These are phyloP conservation scores for Steinernema carpocapsae DNA, from an alignment of 2,888 invertebrate species.

Conservation along the genomic window DNA sequence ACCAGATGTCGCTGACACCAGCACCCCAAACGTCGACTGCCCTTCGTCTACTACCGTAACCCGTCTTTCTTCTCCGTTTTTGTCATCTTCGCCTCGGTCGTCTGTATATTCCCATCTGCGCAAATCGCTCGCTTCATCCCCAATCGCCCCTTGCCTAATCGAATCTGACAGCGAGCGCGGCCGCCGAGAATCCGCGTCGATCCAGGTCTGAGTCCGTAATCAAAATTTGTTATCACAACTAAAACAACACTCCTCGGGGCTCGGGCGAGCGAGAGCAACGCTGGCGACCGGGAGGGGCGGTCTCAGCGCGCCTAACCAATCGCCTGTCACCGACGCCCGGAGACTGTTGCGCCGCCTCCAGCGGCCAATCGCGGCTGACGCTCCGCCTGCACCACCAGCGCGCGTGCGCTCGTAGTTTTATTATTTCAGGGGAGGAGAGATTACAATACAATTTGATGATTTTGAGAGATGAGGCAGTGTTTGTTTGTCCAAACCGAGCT, in stretches of 20 bases:
- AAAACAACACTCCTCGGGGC: conserved; percentile 29
- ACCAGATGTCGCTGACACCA: background rate
- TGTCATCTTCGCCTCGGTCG: background rate
- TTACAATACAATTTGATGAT: conserved; percentile 31
- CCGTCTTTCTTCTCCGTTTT: background rate
- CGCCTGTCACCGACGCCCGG: background rate
- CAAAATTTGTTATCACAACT: conserved; percentile 32
- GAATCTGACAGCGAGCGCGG: conserved; percentile 28
- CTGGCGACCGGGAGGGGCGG: conserved; percentile 4
- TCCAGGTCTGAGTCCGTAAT: conserved; percentile 17
- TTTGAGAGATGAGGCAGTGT: conserved; percentile 18
- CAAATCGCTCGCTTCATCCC: background rate
- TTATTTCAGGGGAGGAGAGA: conserved; percentile 28
- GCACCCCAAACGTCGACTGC: background rate
- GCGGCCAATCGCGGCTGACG: background rate
- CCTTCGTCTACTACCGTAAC: conserved; percentile 7
- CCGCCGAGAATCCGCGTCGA: conserved; percentile 27
- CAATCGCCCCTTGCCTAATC: background rate
- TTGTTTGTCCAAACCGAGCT: conserved; percentile 16
- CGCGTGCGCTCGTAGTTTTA: conserved; percentile 11
- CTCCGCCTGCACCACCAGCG: background rate
- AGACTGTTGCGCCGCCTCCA: conserved; percentile 6
- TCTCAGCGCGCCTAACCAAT: background rate
- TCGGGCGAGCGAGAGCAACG: background rate
- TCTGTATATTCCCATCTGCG: background rate